Evolutionary conservation across 2,113 vertebrate genomes (phyloP).

Genomic region (Alaudala cheleensis): DNA sequence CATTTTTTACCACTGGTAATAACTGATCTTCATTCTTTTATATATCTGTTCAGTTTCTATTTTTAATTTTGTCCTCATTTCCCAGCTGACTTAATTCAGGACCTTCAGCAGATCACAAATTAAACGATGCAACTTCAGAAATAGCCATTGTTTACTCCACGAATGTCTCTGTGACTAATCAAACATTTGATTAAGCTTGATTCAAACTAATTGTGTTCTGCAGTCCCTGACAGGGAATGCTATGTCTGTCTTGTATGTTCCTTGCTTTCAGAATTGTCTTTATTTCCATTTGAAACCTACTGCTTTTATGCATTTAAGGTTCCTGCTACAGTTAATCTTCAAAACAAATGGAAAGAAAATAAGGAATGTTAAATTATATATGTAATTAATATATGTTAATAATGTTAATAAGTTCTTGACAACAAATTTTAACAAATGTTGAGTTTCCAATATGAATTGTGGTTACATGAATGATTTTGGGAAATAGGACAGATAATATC

Average conservation of each 20-base stretch:
- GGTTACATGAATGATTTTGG: not conserved
- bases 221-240: not conserved
- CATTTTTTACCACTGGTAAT: not conserved
- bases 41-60: not conserved
- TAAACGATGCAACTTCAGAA: not conserved
- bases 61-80: not conserved
- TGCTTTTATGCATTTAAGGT: not conserved
- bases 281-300: not conserved
- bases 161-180: not conserved
- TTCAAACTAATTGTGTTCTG: not conserved
- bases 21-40: not conserved
- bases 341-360: not conserved
- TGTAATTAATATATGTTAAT: not conserved
- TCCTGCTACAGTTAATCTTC: not conserved
- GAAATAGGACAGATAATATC: not conserved
- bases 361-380: not conserved
- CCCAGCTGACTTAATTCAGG: not conserved
- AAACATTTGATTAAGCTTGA: not conserved
- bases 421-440: not conserved
- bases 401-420: not conserved
- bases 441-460: not conserved
- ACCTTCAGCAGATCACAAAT: not conserved
- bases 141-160: not conserved
- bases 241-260: not conserved
- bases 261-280: not conserved